These are phyloP conservation scores for Trialeurodes vaporariorum DNA, from an alignment of 1,140 invertebrate species.

Conservation along the genomic window DNA sequence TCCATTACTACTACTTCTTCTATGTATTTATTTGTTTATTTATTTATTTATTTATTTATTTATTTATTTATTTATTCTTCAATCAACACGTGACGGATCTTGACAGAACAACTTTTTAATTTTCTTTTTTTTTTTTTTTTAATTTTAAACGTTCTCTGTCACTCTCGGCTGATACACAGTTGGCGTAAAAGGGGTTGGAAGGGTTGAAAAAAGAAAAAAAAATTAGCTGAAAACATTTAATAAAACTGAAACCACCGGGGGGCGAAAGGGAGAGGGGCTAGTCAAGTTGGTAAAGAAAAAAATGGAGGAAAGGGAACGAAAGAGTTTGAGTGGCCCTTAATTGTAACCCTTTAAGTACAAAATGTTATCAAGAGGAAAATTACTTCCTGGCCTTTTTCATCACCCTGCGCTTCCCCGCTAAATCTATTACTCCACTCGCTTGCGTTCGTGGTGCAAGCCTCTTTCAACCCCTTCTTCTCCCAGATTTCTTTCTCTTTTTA, in stretches of 20 bases:
- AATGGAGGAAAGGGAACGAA: background rate
- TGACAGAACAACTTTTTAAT: no score
- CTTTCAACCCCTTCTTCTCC: background rate
- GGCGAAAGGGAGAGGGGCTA: no score
- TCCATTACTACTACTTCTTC: no score
- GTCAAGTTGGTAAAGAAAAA: background rate
- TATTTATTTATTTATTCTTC: no score
- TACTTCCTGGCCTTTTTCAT: background rate
- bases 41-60: no score
- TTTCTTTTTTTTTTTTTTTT: no score
- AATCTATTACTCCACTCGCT: background rate
- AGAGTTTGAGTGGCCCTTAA: background rate
- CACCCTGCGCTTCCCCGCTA: no score
- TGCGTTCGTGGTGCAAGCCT: background rate
- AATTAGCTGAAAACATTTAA: background rate
- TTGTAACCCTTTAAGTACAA: background rate
- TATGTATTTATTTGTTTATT: no score
- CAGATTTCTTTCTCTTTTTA: no score
- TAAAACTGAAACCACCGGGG: background rate
- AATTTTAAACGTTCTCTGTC: background rate
- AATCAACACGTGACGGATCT: no score
- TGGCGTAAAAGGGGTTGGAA: background rate
- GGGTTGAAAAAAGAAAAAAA: background rate
- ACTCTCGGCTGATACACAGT: background rate
- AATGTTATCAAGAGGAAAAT: background rate